These are phyloP conservation scores for Catocala fraxini DNA, from an alignment of 2,888 invertebrate species.

Conservation along the genomic window DNA sequence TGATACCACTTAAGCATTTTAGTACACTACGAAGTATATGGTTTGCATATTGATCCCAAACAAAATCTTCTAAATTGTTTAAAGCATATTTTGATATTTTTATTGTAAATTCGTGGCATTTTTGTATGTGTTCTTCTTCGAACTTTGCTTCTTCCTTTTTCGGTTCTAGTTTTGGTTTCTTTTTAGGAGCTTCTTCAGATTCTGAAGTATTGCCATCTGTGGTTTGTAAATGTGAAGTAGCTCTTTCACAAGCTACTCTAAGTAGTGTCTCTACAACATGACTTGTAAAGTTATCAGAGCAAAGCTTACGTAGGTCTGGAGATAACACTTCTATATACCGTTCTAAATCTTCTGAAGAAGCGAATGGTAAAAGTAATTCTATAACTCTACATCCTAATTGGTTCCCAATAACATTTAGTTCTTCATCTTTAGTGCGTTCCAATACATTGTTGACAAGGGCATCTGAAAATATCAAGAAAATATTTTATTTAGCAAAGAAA, in stretches of 20 bases:
- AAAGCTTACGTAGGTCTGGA: slow-evolving; percentile 90
- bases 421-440: slow-evolving; percentile 90
- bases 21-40: slow-evolving; percentile 92
- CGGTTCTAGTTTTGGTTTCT: slow-evolving; percentile 61
- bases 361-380: slow-evolving; percentile 91
- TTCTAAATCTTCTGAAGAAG: slow-evolving; percentile 89
- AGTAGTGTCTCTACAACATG: slow-evolving; percentile 93
- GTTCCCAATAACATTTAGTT: slow-evolving; percentile 92
- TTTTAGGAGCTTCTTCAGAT: slow-evolving; percentile 64
- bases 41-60: slow-evolving; percentile 92
- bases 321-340: slow-evolving; percentile 89
- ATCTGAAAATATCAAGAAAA: slow-evolving; percentile 72
- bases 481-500: no score
- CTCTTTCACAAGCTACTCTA: slow-evolving; percentile 84
- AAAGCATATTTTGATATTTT: slow-evolving; percentile 92
- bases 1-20: slow-evolving; percentile 90
- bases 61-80: slow-evolving; percentile 95
- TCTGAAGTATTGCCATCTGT: slow-evolving; percentile 42
- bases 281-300: slow-evolving; percentile 92
- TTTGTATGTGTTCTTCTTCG: slow-evolving; percentile 78
- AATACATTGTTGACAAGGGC: slow-evolving; percentile 92
- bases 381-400: slow-evolving; percentile 93
- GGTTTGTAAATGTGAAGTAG: slow-evolving; percentile 72
- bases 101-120: slow-evolving; percentile 89
- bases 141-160: slow-evolving; percentile 64